Base-by-base conservation (phyloP, 2,888 invertebrate species). In the Byasa hedistus region DNA sequence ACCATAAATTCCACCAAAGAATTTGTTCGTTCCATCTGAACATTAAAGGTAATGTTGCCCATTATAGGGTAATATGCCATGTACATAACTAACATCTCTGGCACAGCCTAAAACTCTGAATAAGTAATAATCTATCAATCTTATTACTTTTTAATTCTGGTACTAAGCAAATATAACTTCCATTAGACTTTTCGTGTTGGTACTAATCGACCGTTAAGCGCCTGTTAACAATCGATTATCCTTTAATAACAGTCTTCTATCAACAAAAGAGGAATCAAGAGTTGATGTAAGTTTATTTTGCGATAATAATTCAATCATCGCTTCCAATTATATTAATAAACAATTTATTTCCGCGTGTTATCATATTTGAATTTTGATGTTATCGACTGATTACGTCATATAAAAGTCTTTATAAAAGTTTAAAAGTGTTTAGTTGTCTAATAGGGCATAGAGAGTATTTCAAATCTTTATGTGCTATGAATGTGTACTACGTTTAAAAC, bases 61-160 rank as follows among this genome's bases (percentile, higher is more conserved):
- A 58, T 64, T 64, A 64, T 19, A 64, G 32, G 21, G 19, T 23
- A 64, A 58, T 64, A 52, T 64, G 58, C 22, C 4, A 36, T 10
- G 52, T 52, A 57, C 22, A 51, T 39, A 39, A 27, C 27, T 3
- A 27, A 4, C 5, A 5, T 3, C 3, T 27, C 5, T 5, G 27
- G 3, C 27, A 4, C 27, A 27, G 27, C 51, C 27, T 27, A 57
- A 58, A 36, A 32, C 2, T 10, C 36, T 54, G 2, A 22, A 22
- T 54, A 54, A 32, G 0, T 54, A 22, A 3, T 54, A 54, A 54
- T 32, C 36, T 10, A n/a, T 27, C 27, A 57, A 48, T 62, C n/a
- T 57, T 44, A 48, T 48, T 51, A 23, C 23, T n/a, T 24, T 55
- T 44, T 24, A 56, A 57, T 57, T 56, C 44, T 5, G 19, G 39